These are phyloP conservation scores for Epirrhoe tristata DNA, from an alignment of 2,888 invertebrate species.

Conservation along the genomic window DNA sequence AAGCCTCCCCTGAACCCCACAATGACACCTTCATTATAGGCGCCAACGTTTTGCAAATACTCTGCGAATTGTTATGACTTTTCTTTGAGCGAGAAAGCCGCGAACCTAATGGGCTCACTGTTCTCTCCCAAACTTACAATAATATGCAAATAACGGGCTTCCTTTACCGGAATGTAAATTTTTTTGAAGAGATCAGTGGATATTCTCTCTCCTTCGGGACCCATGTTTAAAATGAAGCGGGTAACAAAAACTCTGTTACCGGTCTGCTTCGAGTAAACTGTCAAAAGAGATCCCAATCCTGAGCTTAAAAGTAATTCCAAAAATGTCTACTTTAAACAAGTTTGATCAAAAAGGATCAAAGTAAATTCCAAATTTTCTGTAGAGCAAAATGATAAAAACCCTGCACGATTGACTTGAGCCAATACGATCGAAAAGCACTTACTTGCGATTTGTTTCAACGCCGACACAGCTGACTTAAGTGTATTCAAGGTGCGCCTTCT, in stretches of 20 bases:
- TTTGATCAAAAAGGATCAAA: constrained; percentile 10
- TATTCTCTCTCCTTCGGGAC: constrained; percentile 16
- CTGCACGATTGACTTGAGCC: constrained; percentile 29
- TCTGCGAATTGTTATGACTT: constrained; percentile 63
- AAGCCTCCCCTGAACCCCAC: constrained; percentile 64
- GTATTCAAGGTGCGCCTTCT: constrained; percentile 78
- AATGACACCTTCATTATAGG: constrained; percentile 76
- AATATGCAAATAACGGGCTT: constrained; percentile 53
- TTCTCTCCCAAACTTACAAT: constrained; percentile 49
- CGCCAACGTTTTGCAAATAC: constrained; percentile 72
- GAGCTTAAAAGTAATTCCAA: constrained; percentile 12
- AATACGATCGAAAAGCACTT: constrained; percentile 62
- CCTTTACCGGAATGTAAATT: constrained; percentile 49
- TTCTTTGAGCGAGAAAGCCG: constrained; percentile 51
- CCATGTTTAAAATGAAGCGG: constrained; percentile 19
- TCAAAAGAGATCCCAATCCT: constrained; percentile 17
- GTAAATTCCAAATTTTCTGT: constrained; percentile 10
- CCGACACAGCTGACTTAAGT: constrained; percentile 77
- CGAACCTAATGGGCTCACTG: constrained; percentile 48
- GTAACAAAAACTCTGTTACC: constrained; percentile 14
- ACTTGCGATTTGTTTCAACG: constrained; percentile 80
- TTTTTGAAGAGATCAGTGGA: constrained; percentile 27
- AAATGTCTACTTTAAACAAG: constrained; percentile 1
- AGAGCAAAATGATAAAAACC: constrained; percentile 37
- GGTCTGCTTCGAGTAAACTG: constrained; percentile 11